Conservation (phyloP, 2,797 vertebrate genomes). For the Loris lydekkerianus region DNA sequence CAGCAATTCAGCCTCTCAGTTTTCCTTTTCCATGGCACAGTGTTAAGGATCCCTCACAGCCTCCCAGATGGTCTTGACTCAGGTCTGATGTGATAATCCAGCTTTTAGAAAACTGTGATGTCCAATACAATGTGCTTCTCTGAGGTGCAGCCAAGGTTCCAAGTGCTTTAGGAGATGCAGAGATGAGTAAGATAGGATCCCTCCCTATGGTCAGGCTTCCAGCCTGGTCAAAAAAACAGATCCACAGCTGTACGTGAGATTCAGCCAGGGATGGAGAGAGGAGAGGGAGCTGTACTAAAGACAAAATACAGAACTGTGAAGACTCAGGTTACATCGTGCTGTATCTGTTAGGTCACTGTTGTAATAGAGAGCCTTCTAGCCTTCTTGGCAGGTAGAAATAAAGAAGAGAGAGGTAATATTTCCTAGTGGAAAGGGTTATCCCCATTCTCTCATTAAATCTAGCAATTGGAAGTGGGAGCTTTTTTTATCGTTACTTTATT, state of each 20-base stretch:
- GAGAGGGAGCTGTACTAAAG: neutral
- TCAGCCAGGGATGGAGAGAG: neutral
- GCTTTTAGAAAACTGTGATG: neutral
- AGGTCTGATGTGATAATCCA: neutral
- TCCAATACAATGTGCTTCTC: neutral
- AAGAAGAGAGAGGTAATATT: neutral
- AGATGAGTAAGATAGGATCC: neutral
- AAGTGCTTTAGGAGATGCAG: neutral
- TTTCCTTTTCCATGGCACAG: neutral
- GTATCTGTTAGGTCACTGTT: neutral
- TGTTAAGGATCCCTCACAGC: neutral
- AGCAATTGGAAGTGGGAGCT: neutral
- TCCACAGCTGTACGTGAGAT: neutral
- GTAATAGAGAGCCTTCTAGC: neutral
- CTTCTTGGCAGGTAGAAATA: neutral
- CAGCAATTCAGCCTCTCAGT: neutral
- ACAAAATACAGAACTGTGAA: neutral
- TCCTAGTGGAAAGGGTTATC: neutral
- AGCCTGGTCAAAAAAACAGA: neutral
- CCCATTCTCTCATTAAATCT: constrained; percentile 19
- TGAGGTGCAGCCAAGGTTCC: neutral
- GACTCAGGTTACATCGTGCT: neutral
- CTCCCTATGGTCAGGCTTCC: neutral
- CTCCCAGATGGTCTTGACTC: constrained; percentile 23
- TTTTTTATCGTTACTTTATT: constrained; percentile 19